phyloP scores from a whole-genome alignment of 2,797 vertebrate species.

The Echeneis naucrates region DNA sequence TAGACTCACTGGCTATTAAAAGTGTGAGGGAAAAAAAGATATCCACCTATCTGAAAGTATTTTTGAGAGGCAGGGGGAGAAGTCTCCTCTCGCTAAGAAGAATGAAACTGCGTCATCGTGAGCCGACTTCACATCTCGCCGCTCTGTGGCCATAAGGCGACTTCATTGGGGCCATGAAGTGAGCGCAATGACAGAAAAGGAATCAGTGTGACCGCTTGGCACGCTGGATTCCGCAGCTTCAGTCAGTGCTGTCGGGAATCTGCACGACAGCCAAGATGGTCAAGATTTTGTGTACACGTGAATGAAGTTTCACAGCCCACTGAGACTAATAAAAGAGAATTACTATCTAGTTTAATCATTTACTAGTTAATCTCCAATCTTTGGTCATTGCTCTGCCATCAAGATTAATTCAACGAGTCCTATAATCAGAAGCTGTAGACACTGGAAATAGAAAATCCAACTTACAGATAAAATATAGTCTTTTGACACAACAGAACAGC shows the following conservation, averaged over 20 bases:
- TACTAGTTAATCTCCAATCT: slow-evolving; percentile 40
- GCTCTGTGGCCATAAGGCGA: slow-evolving; percentile 32
- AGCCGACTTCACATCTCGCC: slow-evolving; percentile 46
- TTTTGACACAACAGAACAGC: slow-evolving; percentile 1
- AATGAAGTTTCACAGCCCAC: slow-evolving; percentile 34
- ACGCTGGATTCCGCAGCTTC: slow-evolving; percentile 40
- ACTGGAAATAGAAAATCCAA: slow-evolving; percentile 5
- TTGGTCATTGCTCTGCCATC: slow-evolving; percentile 23
- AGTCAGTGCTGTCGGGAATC: slow-evolving; percentile 37
- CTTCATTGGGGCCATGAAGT: slow-evolving; percentile 48
- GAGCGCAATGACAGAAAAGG: slow-evolving; percentile 41
- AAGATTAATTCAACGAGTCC: slow-evolving; percentile 31
- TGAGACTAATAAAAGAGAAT: slow-evolving; percentile 45
- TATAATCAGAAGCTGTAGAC: slow-evolving; percentile 5
- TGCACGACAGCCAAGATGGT: slow-evolving; percentile 15
- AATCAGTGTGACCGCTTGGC: slow-evolving; percentile 44
- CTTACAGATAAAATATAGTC: background rate
- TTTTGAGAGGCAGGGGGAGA: slow-evolving; percentile 35
- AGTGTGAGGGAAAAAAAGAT: slow-evolving; percentile 46
- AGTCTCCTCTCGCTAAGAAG: slow-evolving; percentile 17
- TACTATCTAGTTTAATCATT: slow-evolving; percentile 45
- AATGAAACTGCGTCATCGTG: slow-evolving; percentile 33
- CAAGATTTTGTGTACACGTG: slow-evolving; percentile 13
- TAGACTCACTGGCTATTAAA: slow-evolving; percentile 63
- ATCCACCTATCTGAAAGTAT: slow-evolving; percentile 46